These are phyloP conservation scores for Rousettus madagascariensis DNA, from an alignment of 2,797 vertebrate genomes.

Conservation along the genomic window DNA sequence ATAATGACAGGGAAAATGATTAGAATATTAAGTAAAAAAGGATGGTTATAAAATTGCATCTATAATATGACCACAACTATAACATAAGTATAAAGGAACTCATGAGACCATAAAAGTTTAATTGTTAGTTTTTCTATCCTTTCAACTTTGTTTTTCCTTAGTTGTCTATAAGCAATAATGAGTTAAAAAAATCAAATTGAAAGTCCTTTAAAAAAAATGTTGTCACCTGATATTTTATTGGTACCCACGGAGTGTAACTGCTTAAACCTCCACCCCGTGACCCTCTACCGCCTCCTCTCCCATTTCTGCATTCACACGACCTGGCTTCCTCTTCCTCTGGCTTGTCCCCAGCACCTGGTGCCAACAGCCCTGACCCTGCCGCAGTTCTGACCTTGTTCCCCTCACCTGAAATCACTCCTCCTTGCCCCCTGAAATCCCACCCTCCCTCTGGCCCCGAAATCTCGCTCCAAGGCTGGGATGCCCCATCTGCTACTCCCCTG, in stretches of 20 bases:
- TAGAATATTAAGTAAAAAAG: not conserved
- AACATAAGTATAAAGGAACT: not conserved
- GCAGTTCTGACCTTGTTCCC: too few relatives aligned
- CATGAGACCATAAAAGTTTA: not conserved
- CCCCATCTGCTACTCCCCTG: not conserved
- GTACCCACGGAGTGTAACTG: not conserved
- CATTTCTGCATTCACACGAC: not conserved
- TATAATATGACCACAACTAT: not conserved
- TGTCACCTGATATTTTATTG: not conserved
- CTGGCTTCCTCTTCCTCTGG: not conserved
- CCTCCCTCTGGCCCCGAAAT: not conserved
- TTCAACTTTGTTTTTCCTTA: not conserved
- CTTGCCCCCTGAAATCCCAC: not conserved
- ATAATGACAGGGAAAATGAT: not conserved
- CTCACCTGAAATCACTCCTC: not conserved
- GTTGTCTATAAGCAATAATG: not conserved
- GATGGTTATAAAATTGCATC: not conserved
- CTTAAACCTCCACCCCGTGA: not conserved
- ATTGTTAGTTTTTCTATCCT: not conserved
- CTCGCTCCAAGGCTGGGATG: rapidly evolving
- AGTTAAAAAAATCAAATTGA: conserved; percentile 11
- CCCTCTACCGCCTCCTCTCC: not conserved
- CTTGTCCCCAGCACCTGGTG: too few relatives aligned
- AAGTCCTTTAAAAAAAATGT: not conserved
- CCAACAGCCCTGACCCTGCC: too few relatives aligned